Conservation (phyloP, 2,113 vertebrate species). For the Calidris pugnax region DNA sequence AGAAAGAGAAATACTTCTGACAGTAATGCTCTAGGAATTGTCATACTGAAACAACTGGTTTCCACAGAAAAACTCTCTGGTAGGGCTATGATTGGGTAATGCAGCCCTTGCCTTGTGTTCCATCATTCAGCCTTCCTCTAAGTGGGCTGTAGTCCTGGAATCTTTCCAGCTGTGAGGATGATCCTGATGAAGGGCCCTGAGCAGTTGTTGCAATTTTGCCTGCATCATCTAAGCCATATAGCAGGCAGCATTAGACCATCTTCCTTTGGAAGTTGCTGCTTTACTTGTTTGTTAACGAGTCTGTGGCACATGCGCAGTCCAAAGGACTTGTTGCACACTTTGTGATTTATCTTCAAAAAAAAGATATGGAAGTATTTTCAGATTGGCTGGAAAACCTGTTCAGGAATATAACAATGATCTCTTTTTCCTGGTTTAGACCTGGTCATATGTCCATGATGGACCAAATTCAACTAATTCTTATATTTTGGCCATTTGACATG, state of each 20-base stretch:
- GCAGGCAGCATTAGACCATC: neutral
- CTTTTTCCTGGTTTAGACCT: neutral
- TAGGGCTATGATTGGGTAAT: neutral
- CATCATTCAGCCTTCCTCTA: neutral
- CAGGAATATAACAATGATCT: neutral
- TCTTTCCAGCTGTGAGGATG: neutral
- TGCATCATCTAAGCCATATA: neutral
- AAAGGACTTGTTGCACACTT: neutral
- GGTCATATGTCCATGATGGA: neutral
- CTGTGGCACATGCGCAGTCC: fast-evolving
- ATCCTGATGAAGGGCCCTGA: neutral
- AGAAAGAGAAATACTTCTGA: neutral
- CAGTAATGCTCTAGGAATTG: neutral
- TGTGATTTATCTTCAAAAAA: neutral
- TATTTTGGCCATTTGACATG: neutral
- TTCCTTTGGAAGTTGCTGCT: neutral
- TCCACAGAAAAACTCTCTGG: neutral
- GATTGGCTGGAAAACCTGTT: neutral
- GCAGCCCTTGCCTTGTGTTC: neutral
- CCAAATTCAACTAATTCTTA: neutral
- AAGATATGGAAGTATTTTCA: neutral
- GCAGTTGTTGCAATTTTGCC: neutral
- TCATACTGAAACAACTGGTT: neutral
- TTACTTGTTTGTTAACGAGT: neutral
- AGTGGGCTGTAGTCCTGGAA: neutral